These are phyloP conservation scores for Microplitis manilae DNA, from an alignment of 2,888 invertebrate species.

Conservation along the genomic window DNA sequence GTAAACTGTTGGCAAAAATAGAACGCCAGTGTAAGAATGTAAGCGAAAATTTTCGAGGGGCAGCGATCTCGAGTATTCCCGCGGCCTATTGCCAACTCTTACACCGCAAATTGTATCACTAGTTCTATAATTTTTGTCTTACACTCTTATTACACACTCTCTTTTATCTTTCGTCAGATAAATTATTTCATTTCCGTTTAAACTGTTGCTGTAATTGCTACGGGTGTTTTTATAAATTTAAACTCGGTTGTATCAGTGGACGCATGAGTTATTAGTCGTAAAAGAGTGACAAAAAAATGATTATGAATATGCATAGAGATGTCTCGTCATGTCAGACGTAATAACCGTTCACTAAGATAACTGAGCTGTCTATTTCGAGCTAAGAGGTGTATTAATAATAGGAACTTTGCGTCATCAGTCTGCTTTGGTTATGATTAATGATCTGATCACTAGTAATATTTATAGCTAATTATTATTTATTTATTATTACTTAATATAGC, in stretches of 20 bases:
- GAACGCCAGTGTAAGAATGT: conserved; percentile 49
- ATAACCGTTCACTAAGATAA: conserved; percentile 69
- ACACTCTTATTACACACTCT: background rate
- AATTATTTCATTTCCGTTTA: no score
- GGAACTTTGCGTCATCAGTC: conserved; percentile 60
- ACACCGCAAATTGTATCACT: conserved; percentile 59
- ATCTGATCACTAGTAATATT: conserved; percentile 18
- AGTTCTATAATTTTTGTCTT: background rate
- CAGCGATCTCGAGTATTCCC: conserved; percentile 64
- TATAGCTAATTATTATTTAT: background rate
- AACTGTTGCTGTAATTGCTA: background rate
- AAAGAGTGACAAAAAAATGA: background rate
- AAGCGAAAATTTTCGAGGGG: conserved; percentile 63
- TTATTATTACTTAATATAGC: no score
- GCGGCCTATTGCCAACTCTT: conserved; percentile 64
- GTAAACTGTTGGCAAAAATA: conserved; percentile 24
- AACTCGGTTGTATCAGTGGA: background rate
- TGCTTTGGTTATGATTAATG: conserved; percentile 36
- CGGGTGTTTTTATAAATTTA: background rate
- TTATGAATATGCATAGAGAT: conserved; percentile 20
- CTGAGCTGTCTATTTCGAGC: conserved; percentile 66
- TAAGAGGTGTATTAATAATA: conserved; percentile 67
- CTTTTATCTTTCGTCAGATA: background rate
- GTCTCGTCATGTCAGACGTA: conserved; percentile 62
- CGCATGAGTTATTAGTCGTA: background rate